Conservation (phyloP, 2,113 vertebrate species). For the Fulmarus glacialis region DNA sequence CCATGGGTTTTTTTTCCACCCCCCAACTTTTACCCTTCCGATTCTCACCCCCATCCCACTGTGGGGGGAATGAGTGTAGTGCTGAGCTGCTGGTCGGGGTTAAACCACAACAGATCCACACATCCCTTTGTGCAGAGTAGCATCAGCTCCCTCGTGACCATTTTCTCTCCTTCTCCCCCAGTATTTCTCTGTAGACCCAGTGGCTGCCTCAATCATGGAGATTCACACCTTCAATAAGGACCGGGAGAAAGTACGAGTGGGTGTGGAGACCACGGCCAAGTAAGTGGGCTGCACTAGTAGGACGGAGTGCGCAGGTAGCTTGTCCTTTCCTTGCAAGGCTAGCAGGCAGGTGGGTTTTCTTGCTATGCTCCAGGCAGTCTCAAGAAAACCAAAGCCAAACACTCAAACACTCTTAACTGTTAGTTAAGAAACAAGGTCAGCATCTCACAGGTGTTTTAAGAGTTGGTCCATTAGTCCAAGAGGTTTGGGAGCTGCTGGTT, state of each 20-base stretch:
- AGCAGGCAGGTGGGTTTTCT: not conserved
- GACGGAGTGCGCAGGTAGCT: fast-evolving
- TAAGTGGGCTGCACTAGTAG: slow-evolving; percentile 48
- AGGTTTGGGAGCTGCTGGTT: not conserved
- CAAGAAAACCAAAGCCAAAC: not conserved
- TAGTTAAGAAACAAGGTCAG: not conserved
- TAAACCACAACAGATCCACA: not conserved
- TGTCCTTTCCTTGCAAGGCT: not conserved
- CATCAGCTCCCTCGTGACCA: not conserved
- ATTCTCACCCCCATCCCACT: not conserved
- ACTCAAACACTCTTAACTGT: fast-evolving
- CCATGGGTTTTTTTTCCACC: not conserved
- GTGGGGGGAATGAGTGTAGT: fast-evolving
- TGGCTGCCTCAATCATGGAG: slow-evolving; percentile 94
- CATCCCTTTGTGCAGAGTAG: too few relatives aligned
- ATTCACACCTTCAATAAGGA: slow-evolving; percentile 95
- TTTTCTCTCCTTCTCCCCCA: slow-evolving; percentile 24
- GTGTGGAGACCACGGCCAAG: slow-evolving; percentile 93
- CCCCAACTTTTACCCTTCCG: too few relatives aligned
- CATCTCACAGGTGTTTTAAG: not conserved
- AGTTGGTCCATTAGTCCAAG: not conserved
- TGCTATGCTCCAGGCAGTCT: not conserved
- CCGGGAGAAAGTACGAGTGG: slow-evolving; percentile 85
- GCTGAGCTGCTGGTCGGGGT: not conserved
- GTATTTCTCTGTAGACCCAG: slow-evolving; percentile 83